A percentile compares a stretch with the other conserved stretches of the same genome.
These are phyloP conservation scores for Catagonus wagneri DNA, from an alignment of 2,113 vertebrate species.

Conservation along the genomic window DNA sequence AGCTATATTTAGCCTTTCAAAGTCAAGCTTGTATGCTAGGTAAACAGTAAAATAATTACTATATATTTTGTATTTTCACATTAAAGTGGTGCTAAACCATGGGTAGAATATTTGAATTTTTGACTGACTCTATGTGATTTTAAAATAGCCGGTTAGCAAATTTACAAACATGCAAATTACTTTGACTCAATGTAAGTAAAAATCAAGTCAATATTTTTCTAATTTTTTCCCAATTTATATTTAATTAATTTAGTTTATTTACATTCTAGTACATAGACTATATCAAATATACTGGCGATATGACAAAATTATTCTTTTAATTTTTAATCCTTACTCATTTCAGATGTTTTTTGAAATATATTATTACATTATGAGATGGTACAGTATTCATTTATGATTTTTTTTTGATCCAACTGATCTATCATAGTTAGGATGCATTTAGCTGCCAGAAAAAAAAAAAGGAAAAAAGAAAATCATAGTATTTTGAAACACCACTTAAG, in stretches of 20 bases:
- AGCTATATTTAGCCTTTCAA: not conserved
- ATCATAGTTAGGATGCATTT: not conserved
- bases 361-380: not conserved
- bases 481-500: not conserved
- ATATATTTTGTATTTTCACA: not conserved
- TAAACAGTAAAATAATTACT: not conserved
- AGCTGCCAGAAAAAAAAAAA: not conserved
- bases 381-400: not conserved
- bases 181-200: not conserved
- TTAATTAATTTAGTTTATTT: not conserved
- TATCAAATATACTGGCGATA: not conserved
- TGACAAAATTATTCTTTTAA: not conserved
- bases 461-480: not conserved
- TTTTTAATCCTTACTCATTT: not conserved
- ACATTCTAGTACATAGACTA: not conserved
- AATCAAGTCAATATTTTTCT: slow-evolving; percentile 20
- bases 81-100: not conserved
- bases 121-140: slow-evolving; percentile 3
- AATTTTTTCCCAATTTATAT: not conserved
- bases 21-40: not conserved
- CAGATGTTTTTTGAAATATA: not conserved
- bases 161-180: not conserved
- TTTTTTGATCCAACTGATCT: not conserved
- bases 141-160: slow-evolving; percentile 30
- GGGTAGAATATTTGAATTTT: not conserved